Evolutionary conservation across 2,888 invertebrate species (phyloP).

Genomic region (Bhutanitis thaidina): DNA sequence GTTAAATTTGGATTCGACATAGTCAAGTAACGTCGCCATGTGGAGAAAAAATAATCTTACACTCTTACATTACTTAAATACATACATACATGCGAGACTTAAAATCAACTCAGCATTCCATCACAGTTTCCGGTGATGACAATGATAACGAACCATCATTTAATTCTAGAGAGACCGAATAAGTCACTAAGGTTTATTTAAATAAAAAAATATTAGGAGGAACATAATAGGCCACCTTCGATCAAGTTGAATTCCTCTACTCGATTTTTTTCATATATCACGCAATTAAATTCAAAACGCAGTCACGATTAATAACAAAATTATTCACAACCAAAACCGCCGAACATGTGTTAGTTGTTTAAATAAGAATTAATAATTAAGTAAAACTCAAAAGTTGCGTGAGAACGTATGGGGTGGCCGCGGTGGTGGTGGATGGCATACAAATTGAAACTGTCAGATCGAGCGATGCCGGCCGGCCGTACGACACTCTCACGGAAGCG

Average conservation of each 20-base stretch:
- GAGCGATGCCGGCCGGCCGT: conserved; percentile 44
- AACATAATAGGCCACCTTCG: conserved; percentile 10
- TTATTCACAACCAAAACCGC: conserved; percentile 37
- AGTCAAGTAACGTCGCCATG: no score
- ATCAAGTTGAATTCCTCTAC: background rate
- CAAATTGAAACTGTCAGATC: conserved; percentile 63
- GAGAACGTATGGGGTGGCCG: conserved; percentile 68
- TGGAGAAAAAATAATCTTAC: no score
- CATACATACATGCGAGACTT: no score
- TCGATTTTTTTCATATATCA: conserved; percentile 15
- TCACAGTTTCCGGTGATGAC: no score
- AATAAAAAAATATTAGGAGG: no score
- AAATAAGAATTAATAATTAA: conserved; percentile 71
- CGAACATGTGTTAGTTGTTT: conserved; percentile 55
- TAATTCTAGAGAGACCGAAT: no score
- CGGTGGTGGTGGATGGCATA: conserved; percentile 49
- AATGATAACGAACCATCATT: no score
- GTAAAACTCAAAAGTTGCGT: conserved; percentile 61
- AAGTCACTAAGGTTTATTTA: no score
- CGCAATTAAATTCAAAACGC: conserved; percentile 39
- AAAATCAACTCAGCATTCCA: no score
- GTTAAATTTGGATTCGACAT: no score
- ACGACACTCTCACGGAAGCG: conserved; percentile 72
- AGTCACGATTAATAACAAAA: conserved; percentile 46
- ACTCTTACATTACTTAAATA: no score